Conservation (phyloP, 2,113 vertebrate genomes). For the Cygnus atratus region DNA sequence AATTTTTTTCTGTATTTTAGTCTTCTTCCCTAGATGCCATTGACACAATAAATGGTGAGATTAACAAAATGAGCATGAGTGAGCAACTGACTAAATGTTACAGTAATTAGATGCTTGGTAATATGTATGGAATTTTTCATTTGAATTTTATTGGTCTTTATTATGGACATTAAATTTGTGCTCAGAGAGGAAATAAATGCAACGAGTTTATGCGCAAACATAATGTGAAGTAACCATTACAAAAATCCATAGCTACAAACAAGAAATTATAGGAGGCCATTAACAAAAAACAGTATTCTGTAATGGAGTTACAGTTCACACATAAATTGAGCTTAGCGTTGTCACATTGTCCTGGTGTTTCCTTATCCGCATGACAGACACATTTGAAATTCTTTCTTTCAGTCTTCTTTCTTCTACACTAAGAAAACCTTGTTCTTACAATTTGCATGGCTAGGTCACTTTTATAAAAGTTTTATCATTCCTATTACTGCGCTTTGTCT, state of each 20-base stretch:
- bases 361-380: background rate
- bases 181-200: slow-evolving; percentile 18
- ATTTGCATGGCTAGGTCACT: background rate
- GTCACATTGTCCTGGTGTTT: background rate
- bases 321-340: background rate
- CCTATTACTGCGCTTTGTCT: background rate
- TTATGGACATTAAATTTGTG: slow-evolving; percentile 5
- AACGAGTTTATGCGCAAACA: background rate
- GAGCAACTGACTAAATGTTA: background rate
- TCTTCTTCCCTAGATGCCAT: background rate
- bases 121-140: slow-evolving; percentile 1
- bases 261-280: slow-evolving; percentile 18
- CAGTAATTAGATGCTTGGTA: background rate
- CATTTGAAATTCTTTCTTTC: background rate
- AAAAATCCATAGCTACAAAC: slow-evolving; percentile 26
- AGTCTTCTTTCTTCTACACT: background rate
- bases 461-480: background rate
- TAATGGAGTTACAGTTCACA: slow-evolving; percentile 1
- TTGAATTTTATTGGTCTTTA: slow-evolving; percentile 51
- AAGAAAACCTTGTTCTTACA: background rate
- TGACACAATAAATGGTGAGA: background rate
- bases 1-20: background rate
- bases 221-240: slow-evolving; percentile 30
- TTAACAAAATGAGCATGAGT: background rate
- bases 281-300: background rate